Evolutionary conservation across 2,797 vertebrate genomes (phyloP).

Genomic region (Rhodeus uyekii): DNA sequence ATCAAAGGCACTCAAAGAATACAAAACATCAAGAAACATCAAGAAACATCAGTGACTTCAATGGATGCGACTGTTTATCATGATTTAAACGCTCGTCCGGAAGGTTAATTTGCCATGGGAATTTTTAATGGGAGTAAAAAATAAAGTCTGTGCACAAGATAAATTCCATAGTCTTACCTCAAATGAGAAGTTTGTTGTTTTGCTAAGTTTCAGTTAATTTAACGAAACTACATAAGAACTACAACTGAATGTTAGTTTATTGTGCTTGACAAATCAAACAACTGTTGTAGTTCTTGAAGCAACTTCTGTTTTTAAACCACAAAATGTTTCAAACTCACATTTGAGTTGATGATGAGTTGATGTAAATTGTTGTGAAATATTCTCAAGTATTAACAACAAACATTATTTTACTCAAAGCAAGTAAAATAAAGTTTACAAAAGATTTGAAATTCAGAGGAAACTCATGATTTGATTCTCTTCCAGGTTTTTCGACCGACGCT

Average conservation of each 20-base stretch:
- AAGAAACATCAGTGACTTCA: too few species aligned
- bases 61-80: not conserved
- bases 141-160: not conserved
- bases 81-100: not conserved
- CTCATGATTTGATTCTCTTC: not conserved
- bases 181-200: too few species aligned
- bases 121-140: not conserved
- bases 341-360: too few species aligned
- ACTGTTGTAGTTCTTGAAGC: not conserved
- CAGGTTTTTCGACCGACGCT: not conserved
- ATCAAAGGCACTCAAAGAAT: not conserved
- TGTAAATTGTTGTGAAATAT: not conserved
- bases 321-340: not conserved
- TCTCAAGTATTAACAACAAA: not conserved
- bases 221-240: not conserved
- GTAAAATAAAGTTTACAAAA: not conserved
- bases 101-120: not conserved
- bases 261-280: not conserved
- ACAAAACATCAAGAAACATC: too few species aligned
- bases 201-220: too few species aligned
- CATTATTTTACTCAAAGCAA: too few species aligned
- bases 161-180: not conserved
- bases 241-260: too few species aligned
- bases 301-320: not conserved
- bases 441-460: not conserved